Conservation (phyloP, 2,113 vertebrate genomes). For the Leptodactylus fuscus region DNA sequence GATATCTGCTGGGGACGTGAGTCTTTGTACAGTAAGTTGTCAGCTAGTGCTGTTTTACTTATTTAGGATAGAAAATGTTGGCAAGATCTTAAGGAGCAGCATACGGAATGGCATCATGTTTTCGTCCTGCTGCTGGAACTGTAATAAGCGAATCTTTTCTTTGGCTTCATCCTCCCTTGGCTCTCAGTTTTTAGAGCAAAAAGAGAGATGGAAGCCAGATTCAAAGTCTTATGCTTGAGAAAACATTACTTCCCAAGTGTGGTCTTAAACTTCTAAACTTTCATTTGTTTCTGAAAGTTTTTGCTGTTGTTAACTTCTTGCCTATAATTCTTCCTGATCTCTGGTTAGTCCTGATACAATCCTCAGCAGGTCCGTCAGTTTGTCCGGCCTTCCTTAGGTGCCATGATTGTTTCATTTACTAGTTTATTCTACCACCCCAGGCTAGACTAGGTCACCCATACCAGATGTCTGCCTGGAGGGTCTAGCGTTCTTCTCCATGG, state of each 20-base stretch:
- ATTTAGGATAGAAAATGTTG: too few species aligned
- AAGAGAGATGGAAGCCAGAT: constrained; percentile 27
- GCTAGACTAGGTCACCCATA: background rate
- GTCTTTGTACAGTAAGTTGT: constrained; percentile 13
- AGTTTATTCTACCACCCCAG: constrained; percentile 10
- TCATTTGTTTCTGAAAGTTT: background rate
- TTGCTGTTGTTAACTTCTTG: background rate
- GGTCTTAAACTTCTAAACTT: background rate
- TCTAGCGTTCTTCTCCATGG: background rate
- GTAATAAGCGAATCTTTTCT: constrained; percentile 25
- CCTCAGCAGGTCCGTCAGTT: background rate
- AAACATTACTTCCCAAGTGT: constrained; percentile 51
- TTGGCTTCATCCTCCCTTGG: constrained; percentile 32
- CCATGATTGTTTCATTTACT: background rate
- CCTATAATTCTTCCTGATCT: background rate
- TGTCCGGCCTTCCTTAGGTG: background rate
- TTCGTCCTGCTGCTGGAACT: constrained; percentile 5
- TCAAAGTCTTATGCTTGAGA: constrained; percentile 34
- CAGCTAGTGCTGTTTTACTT: background rate
- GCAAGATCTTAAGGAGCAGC: background rate
- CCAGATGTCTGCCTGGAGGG: constrained; percentile 6
- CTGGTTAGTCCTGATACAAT: background rate
- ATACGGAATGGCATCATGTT: constrained; percentile 29
- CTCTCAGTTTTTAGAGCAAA: constrained; percentile 11
- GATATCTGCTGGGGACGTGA: background rate